Evolutionary conservation across 2,888 invertebrate species (phyloP).

Genomic region (Cerastoderma edule): DNA sequence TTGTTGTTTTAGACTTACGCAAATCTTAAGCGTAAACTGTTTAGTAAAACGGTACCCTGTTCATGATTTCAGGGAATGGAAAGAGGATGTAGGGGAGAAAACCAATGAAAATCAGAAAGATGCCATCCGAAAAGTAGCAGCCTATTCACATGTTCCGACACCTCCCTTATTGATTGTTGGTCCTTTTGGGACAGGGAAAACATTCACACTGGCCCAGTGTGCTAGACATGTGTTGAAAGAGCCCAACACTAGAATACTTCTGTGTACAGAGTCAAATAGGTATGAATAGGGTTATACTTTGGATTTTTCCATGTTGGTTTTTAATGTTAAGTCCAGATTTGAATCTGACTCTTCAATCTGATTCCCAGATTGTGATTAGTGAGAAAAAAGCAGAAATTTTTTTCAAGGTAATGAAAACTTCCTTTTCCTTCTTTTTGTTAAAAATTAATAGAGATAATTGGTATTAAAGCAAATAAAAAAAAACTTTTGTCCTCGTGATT

Average conservation of each 20-base stretch:
- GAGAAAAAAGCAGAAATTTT: too few relatives aligned
- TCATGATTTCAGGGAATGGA: slow-evolving; percentile 86
- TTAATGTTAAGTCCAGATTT: too few relatives aligned
- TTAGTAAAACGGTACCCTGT: too few relatives aligned
- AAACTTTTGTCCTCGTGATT: too few relatives aligned
- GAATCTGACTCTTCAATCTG: too few relatives aligned
- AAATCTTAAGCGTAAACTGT: too few relatives aligned
- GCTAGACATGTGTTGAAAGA: slow-evolving; percentile 89
- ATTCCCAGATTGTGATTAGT: too few relatives aligned
- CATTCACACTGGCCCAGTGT: slow-evolving; percentile 90
- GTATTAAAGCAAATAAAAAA: too few relatives aligned
- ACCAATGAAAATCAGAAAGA: slow-evolving; percentile 92
- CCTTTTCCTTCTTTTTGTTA: too few relatives aligned
- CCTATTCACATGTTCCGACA: slow-evolving; percentile 59
- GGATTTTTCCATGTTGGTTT: not conserved
- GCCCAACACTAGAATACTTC: slow-evolving; percentile 88
- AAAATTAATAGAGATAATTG: too few relatives aligned
- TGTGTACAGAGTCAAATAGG: slow-evolving; percentile 94
- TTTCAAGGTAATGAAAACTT: too few relatives aligned
- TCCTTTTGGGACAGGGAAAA: slow-evolving; percentile 95
- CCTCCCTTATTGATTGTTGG: slow-evolving; percentile 82
- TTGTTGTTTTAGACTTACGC: too few relatives aligned
- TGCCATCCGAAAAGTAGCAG: slow-evolving; percentile 90
- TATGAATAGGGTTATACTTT: slow-evolving; percentile 58
- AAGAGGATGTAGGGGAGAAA: slow-evolving; percentile 87